Evolutionary conservation across 2,113 vertebrate genomes (phyloP).

Genomic region (Shinisaurus crocodilurus): DNA sequence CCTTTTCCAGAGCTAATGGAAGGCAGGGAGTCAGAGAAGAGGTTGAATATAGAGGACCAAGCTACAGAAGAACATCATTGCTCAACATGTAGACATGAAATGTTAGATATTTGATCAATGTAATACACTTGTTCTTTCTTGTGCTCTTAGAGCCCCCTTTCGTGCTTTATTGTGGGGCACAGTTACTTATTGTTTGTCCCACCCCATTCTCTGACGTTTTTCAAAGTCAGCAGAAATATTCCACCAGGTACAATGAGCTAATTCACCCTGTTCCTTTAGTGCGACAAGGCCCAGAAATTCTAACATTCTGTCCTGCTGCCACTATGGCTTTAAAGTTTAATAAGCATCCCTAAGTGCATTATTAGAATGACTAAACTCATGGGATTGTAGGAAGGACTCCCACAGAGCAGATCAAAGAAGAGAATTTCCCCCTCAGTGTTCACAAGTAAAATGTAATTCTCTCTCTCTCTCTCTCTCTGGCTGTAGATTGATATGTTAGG

Average conservation of each 20-base stretch:
- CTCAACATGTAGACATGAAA: background rate
- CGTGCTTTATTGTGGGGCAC: background rate
- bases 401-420: slow-evolving; percentile 25
- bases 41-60: background rate
- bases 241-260: background rate
- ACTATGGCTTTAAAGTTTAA: slow-evolving; percentile 30
- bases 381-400: slow-evolving; percentile 22
- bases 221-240: background rate
- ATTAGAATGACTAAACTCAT: slow-evolving; percentile 37
- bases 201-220: background rate
- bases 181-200: background rate
- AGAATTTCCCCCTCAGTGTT: slow-evolving; percentile 10
- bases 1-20: background rate
- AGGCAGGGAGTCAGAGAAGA: background rate
- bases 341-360: slow-evolving; percentile 24
- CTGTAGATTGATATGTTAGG: slow-evolving; percentile 23
- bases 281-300: background rate
- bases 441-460: slow-evolving; percentile 12
- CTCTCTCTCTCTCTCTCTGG: background rate
- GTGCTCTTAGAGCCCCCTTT: background rate
- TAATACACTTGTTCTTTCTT: background rate
- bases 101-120: background rate
- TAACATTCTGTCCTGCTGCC: slow-evolving; percentile 8
- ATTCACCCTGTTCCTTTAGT: background rate
- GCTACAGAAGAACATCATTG: background rate